Evolutionary conservation across 2,797 vertebrate genomes (phyloP), one percentile per base, ranked within the genome.

Genomic region (Rhyacichthys aspro): DNA sequence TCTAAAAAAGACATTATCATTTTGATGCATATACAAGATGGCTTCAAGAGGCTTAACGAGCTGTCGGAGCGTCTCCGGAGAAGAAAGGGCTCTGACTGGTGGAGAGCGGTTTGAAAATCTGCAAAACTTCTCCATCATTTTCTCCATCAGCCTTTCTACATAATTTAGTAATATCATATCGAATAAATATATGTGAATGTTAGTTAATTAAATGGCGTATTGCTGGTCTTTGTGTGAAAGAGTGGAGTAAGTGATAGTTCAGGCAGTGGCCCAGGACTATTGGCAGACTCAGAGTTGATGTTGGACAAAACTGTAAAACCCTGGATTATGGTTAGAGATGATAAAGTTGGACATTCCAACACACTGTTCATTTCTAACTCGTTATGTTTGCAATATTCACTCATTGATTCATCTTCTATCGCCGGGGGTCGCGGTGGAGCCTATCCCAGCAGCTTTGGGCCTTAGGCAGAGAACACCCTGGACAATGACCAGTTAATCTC

Each of bases 1-100:
- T 74, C 41, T 60, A 62, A n/a, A 81, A 82, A 71, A 74, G 73
- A 82, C 70, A 57, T 53, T 74, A 61, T 57, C 59, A 38, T 69
- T 78, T 75, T 73, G 56, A 79, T 68, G 56, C 75, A 56, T 36
- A 19, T 37, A 44, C 9, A 38, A 56, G 14, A 49, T n/a, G 52
- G 55, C 61, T 78, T 73, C 41, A 70, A 67, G 49, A 50, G 44
- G 54, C 74, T 73, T 43, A 72, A 59, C 11, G 74, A 39, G 41
- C 60, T 57, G 65, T 53, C 60, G 62, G 33, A 45, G 59, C 37
- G 42, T 59, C 4, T 63, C 42, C 9, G 36, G 48, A 44, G 55
- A 47, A 67, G 63, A 70, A 73, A 58, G 32, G 15, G 1, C 8
- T 53, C 28, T 6, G 7, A n/a, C 15, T 55, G 59, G 45, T 72